A percentile compares a stretch with the other conserved stretches of the same genome.
Evolutionary conservation across 1,140 invertebrate species (phyloP).

Genomic region (Tetraneura akinire): DNA sequence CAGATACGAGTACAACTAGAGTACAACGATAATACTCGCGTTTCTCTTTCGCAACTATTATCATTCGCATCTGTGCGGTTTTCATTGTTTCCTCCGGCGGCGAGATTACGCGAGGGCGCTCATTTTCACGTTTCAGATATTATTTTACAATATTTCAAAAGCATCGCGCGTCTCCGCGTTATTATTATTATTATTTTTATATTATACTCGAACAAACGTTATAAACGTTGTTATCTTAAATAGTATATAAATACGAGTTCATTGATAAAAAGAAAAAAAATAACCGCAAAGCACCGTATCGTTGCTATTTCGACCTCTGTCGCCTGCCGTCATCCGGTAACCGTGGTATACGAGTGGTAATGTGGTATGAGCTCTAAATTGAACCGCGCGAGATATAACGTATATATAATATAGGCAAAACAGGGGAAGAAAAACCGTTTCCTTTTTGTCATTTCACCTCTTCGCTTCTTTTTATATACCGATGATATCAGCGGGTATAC

Average conservation of each 20-base stretch:
- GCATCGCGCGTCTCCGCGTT: neutral
- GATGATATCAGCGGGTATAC: neutral
- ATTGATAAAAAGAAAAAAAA: too few species aligned
- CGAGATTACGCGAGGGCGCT: neutral
- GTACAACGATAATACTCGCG: too few species aligned
- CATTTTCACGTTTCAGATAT: neutral
- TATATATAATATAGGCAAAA: too few species aligned
- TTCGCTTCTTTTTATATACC: neutral
- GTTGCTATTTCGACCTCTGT: constrained; percentile 1
- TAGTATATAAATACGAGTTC: neutral
- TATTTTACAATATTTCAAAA: neutral
- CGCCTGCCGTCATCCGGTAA: neutral
- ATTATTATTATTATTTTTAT: too few species aligned
- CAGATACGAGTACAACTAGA: too few species aligned
- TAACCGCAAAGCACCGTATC: neutral
- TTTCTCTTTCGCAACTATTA: too few species aligned
- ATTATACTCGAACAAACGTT: neutral
- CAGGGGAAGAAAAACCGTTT: neutral
- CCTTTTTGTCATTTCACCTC: neutral
- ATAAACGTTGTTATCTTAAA: neutral
- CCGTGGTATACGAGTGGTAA: neutral
- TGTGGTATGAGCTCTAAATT: neutral
- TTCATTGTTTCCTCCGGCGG: neutral
- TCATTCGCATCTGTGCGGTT: neutral
- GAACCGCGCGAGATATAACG: neutral